Evolutionary conservation across 2,797 vertebrate species (phyloP).

Genomic region (Acomys russatus): DNA sequence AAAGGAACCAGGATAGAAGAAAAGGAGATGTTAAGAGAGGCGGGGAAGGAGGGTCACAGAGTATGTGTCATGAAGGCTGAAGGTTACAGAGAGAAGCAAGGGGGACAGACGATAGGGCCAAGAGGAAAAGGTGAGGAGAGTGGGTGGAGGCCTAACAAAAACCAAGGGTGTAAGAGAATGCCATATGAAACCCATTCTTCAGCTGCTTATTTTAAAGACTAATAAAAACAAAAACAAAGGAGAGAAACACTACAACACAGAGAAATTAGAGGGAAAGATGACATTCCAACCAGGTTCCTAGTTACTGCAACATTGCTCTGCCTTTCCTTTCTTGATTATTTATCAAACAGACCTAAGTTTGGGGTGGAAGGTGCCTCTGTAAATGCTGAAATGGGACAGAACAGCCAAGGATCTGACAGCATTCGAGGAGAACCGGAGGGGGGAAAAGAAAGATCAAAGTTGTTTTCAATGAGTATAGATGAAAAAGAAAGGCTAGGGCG

Average conservation of each 20-base stretch:
- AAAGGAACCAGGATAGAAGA: not conserved
- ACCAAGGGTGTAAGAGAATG: too few relatives aligned
- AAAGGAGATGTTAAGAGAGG: not conserved
- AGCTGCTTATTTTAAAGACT: not conserved
- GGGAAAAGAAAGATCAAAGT: not conserved
- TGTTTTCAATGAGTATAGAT: not conserved
- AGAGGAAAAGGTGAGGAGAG: not conserved
- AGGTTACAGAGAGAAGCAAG: not conserved
- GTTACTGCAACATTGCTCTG: not conserved
- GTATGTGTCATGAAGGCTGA: not conserved
- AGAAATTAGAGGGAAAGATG: not conserved
- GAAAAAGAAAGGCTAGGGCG: not conserved
- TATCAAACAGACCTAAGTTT: not conserved
- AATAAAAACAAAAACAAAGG: not conserved
- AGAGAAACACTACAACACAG: not conserved
- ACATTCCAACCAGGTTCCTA: not conserved
- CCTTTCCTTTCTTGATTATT: not conserved
- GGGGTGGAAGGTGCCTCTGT: not conserved
- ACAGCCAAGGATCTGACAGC: not conserved
- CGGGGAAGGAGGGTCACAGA: not conserved
- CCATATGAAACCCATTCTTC: not conserved
- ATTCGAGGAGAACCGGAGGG: not conserved
- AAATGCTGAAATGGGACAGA: not conserved
- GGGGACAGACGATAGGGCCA: not conserved
- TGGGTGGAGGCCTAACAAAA: not conserved